phyloP scores from a whole-genome alignment of 2,797 vertebrate genomes.

The Tinamus major region DNA sequence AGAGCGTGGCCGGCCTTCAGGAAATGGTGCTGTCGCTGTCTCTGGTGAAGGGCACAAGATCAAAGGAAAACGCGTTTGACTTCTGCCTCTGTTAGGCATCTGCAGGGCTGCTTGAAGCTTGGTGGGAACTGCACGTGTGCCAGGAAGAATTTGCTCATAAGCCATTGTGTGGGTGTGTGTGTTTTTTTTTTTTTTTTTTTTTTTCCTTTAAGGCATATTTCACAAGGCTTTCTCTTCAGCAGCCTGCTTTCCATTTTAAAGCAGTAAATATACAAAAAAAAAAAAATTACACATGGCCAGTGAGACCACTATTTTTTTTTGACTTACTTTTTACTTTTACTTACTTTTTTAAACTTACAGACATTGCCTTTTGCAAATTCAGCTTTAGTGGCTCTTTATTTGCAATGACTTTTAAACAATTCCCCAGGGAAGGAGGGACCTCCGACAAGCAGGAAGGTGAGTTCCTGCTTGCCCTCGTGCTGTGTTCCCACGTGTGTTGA shows the following conservation, averaged over 20 bases:
- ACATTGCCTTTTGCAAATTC: not conserved
- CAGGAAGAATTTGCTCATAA: conserved; percentile 46
- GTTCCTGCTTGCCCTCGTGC: conserved; percentile 4
- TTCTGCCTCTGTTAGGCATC: conserved; percentile 60
- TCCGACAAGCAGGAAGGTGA: conserved; percentile 30
- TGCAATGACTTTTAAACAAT: not conserved
- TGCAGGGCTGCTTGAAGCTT: conserved; percentile 59
- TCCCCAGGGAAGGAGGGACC: not conserved
- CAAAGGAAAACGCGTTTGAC: conserved; percentile 61
- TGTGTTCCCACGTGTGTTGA: not conserved
- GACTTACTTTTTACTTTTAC: not conserved
- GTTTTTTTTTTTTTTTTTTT: not conserved
- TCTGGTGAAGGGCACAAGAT: conserved; percentile 60
- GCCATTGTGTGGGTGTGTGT: too few species aligned
- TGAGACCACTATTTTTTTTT: not conserved
- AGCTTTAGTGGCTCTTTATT: not conserved
- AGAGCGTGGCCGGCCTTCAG: conserved; percentile 60
- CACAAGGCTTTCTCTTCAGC: not conserved
- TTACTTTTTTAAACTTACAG: not conserved
- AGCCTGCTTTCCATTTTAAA: not conserved
- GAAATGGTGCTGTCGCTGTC: conserved; percentile 52
- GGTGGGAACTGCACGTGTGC: conserved; percentile 60
- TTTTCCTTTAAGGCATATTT: conserved; percentile 13
- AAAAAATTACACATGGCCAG: not conserved
- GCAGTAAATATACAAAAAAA: not conserved